A percentile compares a stretch with the other conserved stretches of the same genome.
These are phyloP conservation scores for Ciona savignyi DNA, from an alignment of 23 tunicate genomes.

Conservation along the genomic window DNA sequence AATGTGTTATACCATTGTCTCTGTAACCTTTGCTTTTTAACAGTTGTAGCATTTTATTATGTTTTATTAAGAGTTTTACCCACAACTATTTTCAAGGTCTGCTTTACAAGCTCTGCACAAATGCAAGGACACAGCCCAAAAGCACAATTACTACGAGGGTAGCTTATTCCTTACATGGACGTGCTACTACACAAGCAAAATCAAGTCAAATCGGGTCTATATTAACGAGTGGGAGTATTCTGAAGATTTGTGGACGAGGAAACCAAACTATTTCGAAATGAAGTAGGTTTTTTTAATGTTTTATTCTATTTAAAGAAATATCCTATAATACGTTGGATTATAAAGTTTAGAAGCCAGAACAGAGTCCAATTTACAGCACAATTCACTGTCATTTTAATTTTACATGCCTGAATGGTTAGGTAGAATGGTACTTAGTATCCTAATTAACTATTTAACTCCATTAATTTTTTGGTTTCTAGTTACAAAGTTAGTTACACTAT, in stretches of 20 bases:
- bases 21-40: too few species aligned
- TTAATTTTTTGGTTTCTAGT: too few species aligned
- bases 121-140: slow-evolving; percentile 40
- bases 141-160: slow-evolving; percentile 65
- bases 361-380: background rate
- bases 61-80: too few species aligned
- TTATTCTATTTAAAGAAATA: background rate
- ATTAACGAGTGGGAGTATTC: slow-evolving; percentile 68
- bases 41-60: too few species aligned
- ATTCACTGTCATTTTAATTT: too few species aligned
- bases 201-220: slow-evolving; percentile 20
- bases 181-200: slow-evolving; percentile 52
- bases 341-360: background rate
- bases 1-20: too few species aligned
- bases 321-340: background rate
- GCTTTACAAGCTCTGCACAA: slow-evolving; percentile 63
- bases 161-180: slow-evolving; percentile 80
- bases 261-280: slow-evolving; percentile 20
- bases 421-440: background rate
- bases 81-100: slow-evolving; percentile 69
- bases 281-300: slow-evolving; percentile 18
- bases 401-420: background rate
- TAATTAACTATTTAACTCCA: background rate
- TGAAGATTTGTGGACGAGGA: slow-evolving; percentile 32
- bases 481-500: too few species aligned